Percentiles rank a stretch among this genome's conserved stretches.
Evolutionary conservation across 2,113 vertebrate genomes (phyloP).

Genomic region (Orientallactaga bullata): DNA sequence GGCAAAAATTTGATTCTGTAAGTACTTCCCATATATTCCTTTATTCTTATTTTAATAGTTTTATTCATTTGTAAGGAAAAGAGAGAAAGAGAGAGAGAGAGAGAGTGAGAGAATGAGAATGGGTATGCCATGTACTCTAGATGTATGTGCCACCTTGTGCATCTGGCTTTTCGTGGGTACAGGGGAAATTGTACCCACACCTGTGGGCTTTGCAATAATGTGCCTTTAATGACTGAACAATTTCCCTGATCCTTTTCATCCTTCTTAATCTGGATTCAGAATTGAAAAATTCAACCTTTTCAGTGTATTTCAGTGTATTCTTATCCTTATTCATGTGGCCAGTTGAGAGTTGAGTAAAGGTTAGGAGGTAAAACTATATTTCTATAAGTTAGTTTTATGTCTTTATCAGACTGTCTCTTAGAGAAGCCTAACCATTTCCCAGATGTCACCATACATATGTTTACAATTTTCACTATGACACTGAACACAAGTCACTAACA

Average conservation of each 20-base stretch:
- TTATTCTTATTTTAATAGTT: background rate
- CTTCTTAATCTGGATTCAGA: conserved; percentile 9
- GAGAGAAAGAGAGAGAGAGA: no score
- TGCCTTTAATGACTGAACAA: no score
- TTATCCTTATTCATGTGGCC: background rate
- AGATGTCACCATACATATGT: conserved; percentile 17
- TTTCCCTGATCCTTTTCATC: background rate
- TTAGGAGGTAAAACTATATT: conserved; percentile 4
- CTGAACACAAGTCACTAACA: background rate
- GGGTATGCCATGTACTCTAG: no score
- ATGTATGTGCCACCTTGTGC: no score
- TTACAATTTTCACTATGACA: conserved; percentile 63
- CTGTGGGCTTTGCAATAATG: no score
- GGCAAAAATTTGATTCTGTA: background rate
- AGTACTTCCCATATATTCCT: background rate
- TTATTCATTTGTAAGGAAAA: no score
- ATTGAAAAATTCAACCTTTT: background rate
- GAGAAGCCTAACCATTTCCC: conserved; percentile 41
- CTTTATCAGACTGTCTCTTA: conserved; percentile 41
- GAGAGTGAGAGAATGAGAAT: no score
- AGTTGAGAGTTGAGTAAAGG: conserved; percentile 28
- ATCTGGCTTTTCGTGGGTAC: no score
- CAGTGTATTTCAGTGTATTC: conserved; percentile 2
- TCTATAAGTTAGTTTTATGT: background rate
- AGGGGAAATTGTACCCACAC: no score